A percentile compares a stretch with the other conserved stretches of the same genome.
These are phyloP conservation scores for Labrus mixtus DNA, from an alignment of 2,113 vertebrate species.

Conservation along the genomic window DNA sequence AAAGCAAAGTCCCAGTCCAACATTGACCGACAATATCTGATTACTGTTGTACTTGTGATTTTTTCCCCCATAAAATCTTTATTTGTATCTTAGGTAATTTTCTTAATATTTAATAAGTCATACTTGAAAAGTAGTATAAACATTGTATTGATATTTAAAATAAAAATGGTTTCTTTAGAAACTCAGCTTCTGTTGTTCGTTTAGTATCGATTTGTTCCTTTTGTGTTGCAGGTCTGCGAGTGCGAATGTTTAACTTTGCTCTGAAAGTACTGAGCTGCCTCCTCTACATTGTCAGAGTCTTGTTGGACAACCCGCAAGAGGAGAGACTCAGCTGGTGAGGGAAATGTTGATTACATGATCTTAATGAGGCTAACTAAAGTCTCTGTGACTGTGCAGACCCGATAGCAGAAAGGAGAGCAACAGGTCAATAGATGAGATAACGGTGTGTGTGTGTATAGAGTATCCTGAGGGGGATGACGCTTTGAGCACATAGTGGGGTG, in stretches of 20 bases:
- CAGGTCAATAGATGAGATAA: constrained; percentile 43
- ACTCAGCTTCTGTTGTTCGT: background rate
- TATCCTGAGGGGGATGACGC: background rate
- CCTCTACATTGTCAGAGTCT: constrained; percentile 88
- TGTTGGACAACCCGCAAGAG: constrained; percentile 85
- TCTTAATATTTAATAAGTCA: no score
- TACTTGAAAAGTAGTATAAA: no score
- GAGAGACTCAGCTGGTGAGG: constrained; percentile 84
- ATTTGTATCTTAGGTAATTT: no score
- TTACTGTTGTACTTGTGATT: background rate
- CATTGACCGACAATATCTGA: no score
- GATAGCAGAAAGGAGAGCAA: constrained; percentile 39
- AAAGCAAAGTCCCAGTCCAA: background rate
- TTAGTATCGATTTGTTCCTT: background rate
- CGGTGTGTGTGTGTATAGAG: constrained; percentile 4
- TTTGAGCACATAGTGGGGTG: background rate
- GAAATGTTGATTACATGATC: constrained; percentile 19
- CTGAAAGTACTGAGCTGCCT: constrained; percentile 89
- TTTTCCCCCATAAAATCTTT: no score
- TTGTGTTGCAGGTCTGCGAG: constrained; percentile 83
- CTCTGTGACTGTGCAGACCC: constrained; percentile 26
- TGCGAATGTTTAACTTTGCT: constrained; percentile 89
- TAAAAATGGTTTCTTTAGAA: background rate
- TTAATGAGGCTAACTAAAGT: constrained; percentile 47
- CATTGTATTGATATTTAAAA: background rate